Evolutionary conservation across 2,797 vertebrate genomes (phyloP).

Genomic region (Hephaestus fuliginosus): DNA sequence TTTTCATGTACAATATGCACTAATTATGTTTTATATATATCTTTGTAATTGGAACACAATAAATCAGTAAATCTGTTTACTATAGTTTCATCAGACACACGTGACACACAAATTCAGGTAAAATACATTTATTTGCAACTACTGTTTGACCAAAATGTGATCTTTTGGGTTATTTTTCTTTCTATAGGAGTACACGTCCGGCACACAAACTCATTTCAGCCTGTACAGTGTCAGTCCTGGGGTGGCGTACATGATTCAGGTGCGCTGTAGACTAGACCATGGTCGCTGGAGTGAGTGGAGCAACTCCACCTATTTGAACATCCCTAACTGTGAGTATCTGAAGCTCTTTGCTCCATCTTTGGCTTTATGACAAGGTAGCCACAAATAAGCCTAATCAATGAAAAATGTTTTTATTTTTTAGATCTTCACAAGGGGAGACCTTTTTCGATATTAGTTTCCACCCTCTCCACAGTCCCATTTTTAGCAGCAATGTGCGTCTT

Average conservation of each 20-base stretch:
- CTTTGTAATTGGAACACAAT: background rate
- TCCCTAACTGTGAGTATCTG: conserved; percentile 85
- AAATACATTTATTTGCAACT: background rate
- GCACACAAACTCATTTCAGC: conserved; percentile 83
- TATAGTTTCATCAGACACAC: background rate
- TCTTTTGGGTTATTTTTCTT: background rate
- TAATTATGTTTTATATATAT: background rate
- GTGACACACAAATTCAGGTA: background rate
- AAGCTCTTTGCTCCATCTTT: background rate
- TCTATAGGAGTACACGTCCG: conserved; percentile 81
- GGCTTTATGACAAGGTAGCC: background rate
- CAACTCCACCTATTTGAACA: conserved; percentile 64
- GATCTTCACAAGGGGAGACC: conserved; percentile 81
- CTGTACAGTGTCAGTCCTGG: conserved; percentile 86
- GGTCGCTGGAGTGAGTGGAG: conserved; percentile 92
- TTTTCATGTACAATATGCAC: too few relatives aligned
- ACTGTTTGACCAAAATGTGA: background rate
- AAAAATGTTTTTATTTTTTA: conserved; percentile 62
- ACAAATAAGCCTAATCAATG: background rate
- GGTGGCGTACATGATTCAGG: conserved; percentile 84
- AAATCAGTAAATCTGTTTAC: background rate
- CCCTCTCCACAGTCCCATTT: conserved; percentile 82
- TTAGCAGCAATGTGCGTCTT: conserved; percentile 84
- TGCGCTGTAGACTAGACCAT: conserved; percentile 89
- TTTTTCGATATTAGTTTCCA: conserved; percentile 85